Percentiles rank a stretch among this genome's conserved stretches.
Evolutionary conservation across 2,888 invertebrate genomes (phyloP).

Genomic region (Nineta flava): DNA sequence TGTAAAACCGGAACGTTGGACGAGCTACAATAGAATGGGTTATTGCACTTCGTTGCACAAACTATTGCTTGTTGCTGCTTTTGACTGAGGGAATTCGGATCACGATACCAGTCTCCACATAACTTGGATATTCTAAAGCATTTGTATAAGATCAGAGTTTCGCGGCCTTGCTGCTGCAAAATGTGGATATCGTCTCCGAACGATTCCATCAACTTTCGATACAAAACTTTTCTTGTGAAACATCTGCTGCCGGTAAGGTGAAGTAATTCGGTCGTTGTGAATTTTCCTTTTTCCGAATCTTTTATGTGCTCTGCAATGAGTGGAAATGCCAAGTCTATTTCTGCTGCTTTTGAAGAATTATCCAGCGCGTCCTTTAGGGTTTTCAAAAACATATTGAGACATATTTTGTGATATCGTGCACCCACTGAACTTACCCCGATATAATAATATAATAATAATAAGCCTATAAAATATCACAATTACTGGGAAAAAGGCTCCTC

Average conservation of each 20-base stretch:
- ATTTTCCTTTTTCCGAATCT: too few relatives aligned
- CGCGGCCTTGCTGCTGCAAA: not conserved
- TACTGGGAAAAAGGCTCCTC: too few relatives aligned
- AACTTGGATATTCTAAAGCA: not conserved
- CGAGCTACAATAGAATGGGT: not conserved
- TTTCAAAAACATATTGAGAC: not conserved
- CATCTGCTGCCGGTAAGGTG: too few relatives aligned
- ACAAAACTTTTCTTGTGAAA: too few relatives aligned
- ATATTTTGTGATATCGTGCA: not conserved
- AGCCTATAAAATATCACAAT: too few relatives aligned
- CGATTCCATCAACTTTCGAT: too few relatives aligned
- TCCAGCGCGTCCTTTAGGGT: not conserved
- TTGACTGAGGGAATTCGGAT: not conserved
- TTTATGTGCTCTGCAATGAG: too few relatives aligned
- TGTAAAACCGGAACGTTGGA: not conserved
- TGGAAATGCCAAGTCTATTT: too few relatives aligned
- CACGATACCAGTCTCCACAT: not conserved
- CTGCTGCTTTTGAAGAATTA: too few relatives aligned
- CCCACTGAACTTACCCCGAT: too few relatives aligned
- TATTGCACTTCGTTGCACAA: not conserved
- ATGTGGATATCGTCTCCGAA: not conserved
- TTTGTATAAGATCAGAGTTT: not conserved
- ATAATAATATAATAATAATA: too few relatives aligned
- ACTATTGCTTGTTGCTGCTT: not conserved
- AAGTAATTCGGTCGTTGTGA: too few relatives aligned